A percentile compares a stretch with the other conserved stretches of the same genome.
phyloP scores from a whole-genome alignment of 2,113 vertebrate species.

The Porphyrio hochstetteri region DNA sequence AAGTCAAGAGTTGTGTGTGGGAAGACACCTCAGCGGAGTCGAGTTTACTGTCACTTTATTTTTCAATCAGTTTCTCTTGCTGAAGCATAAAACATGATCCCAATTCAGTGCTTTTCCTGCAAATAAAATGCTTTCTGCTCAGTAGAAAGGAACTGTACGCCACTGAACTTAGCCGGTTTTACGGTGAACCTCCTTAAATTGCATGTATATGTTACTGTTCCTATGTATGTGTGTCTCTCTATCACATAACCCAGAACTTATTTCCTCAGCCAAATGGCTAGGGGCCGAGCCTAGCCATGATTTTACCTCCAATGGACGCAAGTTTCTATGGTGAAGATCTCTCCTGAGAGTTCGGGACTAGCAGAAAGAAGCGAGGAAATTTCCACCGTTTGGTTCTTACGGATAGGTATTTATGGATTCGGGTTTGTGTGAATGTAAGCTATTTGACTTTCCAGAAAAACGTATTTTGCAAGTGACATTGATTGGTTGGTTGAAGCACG shows the following conservation, averaged over 20 bases:
- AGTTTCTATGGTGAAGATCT: constrained; percentile 96
- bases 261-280: constrained; percentile 98
- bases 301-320: constrained; percentile 93
- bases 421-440: constrained; percentile 99
- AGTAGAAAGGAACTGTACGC: constrained; percentile 8
- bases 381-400: constrained; percentile 99
- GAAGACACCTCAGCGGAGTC: constrained; percentile 47
- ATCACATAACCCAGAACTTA: constrained; percentile 97
- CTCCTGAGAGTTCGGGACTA: constrained; percentile 95
- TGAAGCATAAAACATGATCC: constrained; percentile 1
- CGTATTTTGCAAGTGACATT: constrained; percentile 80
- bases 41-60: constrained; percentile 41
- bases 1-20: constrained; percentile 44
- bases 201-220: constrained; percentile 89
- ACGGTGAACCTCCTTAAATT: constrained; percentile 86
- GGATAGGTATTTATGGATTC: constrained; percentile 99
- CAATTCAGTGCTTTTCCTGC: constrained; percentile 5
- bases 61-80: constrained; percentile 47
- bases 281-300: constrained; percentile 94
- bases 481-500: constrained; percentile 87
- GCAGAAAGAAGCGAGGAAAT: constrained; percentile 98
- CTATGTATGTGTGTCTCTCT: constrained; percentile 99
- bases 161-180: constrained; percentile 48
- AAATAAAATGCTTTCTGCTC: neutral
- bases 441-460: constrained; percentile 91